phyloP scores from a whole-genome alignment of 92 coral and sea anemone genomes.

The Phenganax marumi region DNA sequence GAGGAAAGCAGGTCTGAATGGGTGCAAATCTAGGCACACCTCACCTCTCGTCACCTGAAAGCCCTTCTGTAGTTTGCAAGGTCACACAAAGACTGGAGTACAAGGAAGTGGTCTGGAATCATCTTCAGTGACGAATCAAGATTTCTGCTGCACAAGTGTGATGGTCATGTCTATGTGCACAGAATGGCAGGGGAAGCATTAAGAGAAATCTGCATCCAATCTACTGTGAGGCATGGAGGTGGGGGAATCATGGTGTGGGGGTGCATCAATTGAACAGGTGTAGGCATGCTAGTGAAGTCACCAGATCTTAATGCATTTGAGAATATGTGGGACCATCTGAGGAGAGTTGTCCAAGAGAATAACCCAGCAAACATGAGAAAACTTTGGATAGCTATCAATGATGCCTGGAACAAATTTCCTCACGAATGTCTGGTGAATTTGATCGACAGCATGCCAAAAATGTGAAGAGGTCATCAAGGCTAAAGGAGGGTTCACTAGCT shows the following conservation, averaged over 20 bases:
- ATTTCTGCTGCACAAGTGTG: no score
- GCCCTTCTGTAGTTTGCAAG: neutral
- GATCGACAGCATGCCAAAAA: neutral
- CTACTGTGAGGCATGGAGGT: neutral
- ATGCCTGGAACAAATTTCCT: neutral
- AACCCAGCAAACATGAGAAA: no score
- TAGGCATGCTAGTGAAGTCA: no score
- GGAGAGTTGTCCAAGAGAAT: neutral
- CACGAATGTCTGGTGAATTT: neutral
- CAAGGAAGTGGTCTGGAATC: neutral
- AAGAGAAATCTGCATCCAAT: neutral
- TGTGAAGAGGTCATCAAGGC: neutral
- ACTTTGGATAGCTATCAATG: no score
- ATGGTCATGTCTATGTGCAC: neutral
- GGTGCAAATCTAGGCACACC: neutral
- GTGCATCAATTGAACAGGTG: neutral
- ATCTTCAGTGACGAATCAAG: no score
- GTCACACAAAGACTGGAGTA: neutral
- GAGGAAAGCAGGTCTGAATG: neutral
- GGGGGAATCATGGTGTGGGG: conserved; percentile 14
- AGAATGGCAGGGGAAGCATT: neutral
- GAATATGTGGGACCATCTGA: no score
- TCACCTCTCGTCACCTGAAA: neutral
- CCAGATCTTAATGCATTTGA: no score
- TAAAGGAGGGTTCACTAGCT: conserved; percentile 1